Conservation (phyloP, 2,797 vertebrate genomes). For the Chloroceryle inda region DNA sequence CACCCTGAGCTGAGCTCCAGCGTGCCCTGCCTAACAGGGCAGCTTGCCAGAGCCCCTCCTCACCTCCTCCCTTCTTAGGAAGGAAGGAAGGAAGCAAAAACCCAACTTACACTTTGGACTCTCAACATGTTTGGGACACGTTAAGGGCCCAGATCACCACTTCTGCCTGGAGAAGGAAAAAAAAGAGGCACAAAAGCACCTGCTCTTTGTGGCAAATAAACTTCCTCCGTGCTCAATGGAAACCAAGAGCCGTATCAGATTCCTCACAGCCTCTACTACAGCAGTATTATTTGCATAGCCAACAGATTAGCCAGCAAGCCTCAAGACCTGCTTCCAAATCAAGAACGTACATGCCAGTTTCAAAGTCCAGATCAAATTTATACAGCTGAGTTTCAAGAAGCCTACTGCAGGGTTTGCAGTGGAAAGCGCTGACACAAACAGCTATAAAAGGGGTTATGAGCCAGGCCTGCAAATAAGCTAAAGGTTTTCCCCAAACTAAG, state of each 20-base stretch:
- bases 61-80: background rate
- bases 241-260: constrained; percentile 32
- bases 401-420: background rate
- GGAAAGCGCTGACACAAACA: constrained; percentile 31
- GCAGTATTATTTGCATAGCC: constrained; percentile 27
- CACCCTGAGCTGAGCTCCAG: background rate
- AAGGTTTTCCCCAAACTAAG: constrained; percentile 18
- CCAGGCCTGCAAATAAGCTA: background rate
- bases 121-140: background rate
- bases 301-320: constrained; percentile 47
- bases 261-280: constrained; percentile 47
- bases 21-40: accelerated
- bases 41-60: background rate
- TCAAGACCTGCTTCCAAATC: constrained; percentile 34
- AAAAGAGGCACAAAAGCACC: background rate
- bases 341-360: constrained; percentile 21
- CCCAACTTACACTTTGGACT: accelerated
- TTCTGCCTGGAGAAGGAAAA: background rate
- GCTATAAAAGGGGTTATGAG: constrained; percentile 35
- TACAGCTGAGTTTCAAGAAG: constrained; percentile 36
- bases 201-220: constrained; percentile 40
- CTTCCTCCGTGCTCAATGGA: constrained; percentile 20
- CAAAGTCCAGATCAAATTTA: constrained; percentile 58
- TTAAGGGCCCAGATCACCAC: background rate
- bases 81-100: background rate